A percentile compares a stretch with the other conserved stretches of the same genome.
phyloP scores from a whole-genome alignment of 2,888 invertebrate species.

The Drosophila peninsularis region DNA sequence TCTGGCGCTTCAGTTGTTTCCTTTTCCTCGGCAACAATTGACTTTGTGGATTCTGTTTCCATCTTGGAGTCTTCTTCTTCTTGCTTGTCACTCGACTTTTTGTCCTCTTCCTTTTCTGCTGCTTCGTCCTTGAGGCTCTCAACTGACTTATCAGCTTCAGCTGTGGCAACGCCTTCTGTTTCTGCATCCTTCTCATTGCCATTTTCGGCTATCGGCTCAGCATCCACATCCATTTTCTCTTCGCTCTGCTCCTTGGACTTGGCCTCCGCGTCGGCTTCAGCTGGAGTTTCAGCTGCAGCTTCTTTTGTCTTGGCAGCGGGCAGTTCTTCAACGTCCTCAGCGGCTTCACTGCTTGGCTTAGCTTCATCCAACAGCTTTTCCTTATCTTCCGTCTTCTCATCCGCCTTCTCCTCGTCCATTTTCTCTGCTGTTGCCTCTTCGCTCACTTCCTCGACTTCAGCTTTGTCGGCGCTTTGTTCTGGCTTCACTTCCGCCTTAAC shows the following conservation, averaged over 20 bases:
- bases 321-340: constrained; percentile 21
- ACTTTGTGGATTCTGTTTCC: constrained; percentile 37
- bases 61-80: constrained; percentile 36
- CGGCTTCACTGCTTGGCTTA: constrained; percentile 30
- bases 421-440: constrained; percentile 23
- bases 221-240: constrained; percentile 80
- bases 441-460: constrained; percentile 35
- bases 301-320: constrained; percentile 20
- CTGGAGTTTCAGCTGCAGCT: constrained; percentile 8
- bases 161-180: constrained; percentile 37
- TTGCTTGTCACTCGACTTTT: constrained; percentile 25
- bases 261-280: constrained; percentile 19
- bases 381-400: constrained; percentile 33
- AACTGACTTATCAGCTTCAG: constrained; percentile 22
- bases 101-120: constrained; percentile 13
- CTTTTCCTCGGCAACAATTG: constrained; percentile 31
- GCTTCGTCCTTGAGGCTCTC: constrained; percentile 2
- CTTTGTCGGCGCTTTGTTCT: constrained; percentile 36
- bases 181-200: constrained; percentile 61
- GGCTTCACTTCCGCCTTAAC: constrained; percentile 69
- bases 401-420: not conserved
- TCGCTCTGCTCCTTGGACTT: constrained; percentile 83
- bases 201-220: constrained; percentile 63
- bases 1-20: constrained; percentile 33
- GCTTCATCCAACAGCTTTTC: constrained; percentile 25